Base-by-base conservation (phyloP, 2,888 invertebrate species). In the Tipula lateralis region DNA sequence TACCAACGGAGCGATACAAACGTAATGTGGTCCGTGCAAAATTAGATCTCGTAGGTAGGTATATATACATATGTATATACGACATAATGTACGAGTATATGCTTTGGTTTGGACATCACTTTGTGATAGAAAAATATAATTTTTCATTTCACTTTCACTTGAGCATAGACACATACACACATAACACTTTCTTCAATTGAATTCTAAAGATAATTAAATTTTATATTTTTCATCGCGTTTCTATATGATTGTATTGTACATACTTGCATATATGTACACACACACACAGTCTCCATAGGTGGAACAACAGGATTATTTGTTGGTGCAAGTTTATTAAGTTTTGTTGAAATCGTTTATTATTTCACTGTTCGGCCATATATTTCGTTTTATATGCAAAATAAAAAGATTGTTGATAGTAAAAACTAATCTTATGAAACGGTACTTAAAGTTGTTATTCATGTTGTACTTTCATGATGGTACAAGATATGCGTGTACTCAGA, bases 21-120 rank as follows among this genome's bases (percentile, higher is more conserved):
- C 91, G 96, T 85, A 95, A 94, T 87, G 93, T 95, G 4, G 94
- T 95, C 0, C 91, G 94, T 86, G 95, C 94, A 34, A 91, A 92
- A 85, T 89, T 96, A 86, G 95, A 95, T 90, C 91, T 96, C 88
- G 94, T 95, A 0, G 95, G 95, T 94, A 88, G 90, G 92, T 89
- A 66, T 50, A 32, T 1, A 32, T 9, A 32, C 9, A 32, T 32
- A 32, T 9, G 32, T 32, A 32, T 9, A 32, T 32, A 32, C 5
- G 5, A 32, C 32, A 32, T 32, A 32, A n/a, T n/a, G n/a, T 36
- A 7, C 34, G n/a, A n/a, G n/a, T 36, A 36, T 12, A 36, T 9
- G 12, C 36, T 66, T 66, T 24, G 1, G 4, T 66, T 66, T 66
- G 66, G 50, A 50, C 16, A 19, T 19, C 16, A 3, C n/a, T n/a